Percentiles rank a stretch among this genome's conserved stretches.
Evolutionary conservation across 2,113 vertebrate genomes (phyloP).

Genomic region (Aldabrachelys gigantea): DNA sequence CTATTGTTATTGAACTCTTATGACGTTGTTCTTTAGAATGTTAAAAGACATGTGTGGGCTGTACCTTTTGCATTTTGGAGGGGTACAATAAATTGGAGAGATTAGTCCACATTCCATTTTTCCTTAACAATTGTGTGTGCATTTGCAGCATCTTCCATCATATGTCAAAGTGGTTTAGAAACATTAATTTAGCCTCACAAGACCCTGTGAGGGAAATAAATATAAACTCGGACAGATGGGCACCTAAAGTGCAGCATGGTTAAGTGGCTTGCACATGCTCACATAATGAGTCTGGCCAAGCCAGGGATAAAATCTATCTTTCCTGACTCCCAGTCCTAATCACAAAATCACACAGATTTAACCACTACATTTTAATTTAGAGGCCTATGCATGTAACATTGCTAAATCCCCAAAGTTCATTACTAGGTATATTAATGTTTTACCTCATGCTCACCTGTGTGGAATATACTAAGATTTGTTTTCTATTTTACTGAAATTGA

Average conservation of each 20-base stretch:
- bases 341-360: not conserved
- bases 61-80: not conserved
- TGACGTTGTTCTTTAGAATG: rapidly evolving
- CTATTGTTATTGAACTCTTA: not conserved
- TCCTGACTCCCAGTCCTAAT: not conserved
- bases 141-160: not conserved
- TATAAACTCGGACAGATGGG: not conserved
- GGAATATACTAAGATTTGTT: rapidly evolving
- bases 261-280: constrained; percentile 12
- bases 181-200: constrained; percentile 9
- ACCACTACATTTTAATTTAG: not conserved
- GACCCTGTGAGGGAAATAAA: not conserved
- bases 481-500: constrained; percentile 2
- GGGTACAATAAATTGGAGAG: not conserved
- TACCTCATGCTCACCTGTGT: not conserved
- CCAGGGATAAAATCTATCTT: not conserved
- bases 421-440: not conserved
- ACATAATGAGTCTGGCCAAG: not conserved
- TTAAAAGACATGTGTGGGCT: not conserved
- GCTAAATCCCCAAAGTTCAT: not conserved
- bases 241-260: not conserved
- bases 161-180: not conserved
- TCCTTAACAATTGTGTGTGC: not conserved
- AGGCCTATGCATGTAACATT: not conserved
- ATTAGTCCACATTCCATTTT: not conserved